A percentile compares a stretch with the other conserved stretches of the same genome.
Evolutionary conservation across 2,888 invertebrate genomes (phyloP).

Genomic region (Drosophila buzzatii): DNA sequence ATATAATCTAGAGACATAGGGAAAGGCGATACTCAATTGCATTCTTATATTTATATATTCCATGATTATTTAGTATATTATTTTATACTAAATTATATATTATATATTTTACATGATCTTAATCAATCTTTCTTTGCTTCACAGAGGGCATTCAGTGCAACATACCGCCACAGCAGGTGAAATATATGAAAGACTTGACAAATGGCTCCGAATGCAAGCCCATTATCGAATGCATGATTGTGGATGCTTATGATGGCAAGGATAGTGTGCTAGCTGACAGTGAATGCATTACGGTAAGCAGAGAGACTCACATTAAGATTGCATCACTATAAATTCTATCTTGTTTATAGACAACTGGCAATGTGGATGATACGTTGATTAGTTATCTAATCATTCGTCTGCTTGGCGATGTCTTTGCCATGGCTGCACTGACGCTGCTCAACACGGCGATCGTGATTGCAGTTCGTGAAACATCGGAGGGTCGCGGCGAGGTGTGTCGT

Average conservation of each 20-base stretch:
- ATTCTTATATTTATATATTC: too few relatives aligned
- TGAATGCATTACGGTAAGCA: constrained; percentile 87
- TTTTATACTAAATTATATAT: too few relatives aligned
- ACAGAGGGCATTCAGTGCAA: constrained; percentile 87
- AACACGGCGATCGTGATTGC: constrained; percentile 93
- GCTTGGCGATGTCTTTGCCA: constrained; percentile 91
- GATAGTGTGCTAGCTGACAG: constrained; percentile 89
- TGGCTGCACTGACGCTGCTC: constrained; percentile 89
- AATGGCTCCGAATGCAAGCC: constrained; percentile 86
- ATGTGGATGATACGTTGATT: constrained; percentile 90
- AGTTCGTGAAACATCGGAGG: constrained; percentile 92
- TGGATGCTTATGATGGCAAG: constrained; percentile 89
- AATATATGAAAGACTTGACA: constrained; percentile 84
- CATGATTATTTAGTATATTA: too few relatives aligned
- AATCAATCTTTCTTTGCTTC: neutral
- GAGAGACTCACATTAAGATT: neutral
- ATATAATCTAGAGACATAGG: too few relatives aligned
- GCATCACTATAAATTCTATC: neutral
- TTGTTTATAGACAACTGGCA: constrained; percentile 85
- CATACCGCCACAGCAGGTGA: constrained; percentile 87
- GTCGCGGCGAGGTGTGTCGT: constrained; percentile 92
- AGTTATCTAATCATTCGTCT: constrained; percentile 89
- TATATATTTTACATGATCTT: neutral
- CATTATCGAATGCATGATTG: constrained; percentile 89
- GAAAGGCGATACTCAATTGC: too few relatives aligned